Conservation (phyloP, 2,797 vertebrate genomes). For the Apodemus agrarius region DNA sequence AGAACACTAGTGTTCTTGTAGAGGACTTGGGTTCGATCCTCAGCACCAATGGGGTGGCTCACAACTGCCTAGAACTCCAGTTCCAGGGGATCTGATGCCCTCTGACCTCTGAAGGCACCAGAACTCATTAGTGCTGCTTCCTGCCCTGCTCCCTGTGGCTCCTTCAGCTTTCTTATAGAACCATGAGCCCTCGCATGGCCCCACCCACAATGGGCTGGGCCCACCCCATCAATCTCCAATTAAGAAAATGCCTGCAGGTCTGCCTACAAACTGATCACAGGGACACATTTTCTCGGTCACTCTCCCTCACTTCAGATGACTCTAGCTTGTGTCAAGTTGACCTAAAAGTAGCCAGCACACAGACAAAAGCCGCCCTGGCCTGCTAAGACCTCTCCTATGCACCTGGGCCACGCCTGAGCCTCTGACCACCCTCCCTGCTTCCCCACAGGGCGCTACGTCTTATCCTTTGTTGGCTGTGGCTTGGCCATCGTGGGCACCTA, state of each 20-base stretch:
- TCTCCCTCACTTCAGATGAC: neutral
- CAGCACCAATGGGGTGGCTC: neutral
- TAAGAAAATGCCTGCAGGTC: too few species aligned
- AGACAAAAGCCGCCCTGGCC: neutral
- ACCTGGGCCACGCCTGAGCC: neutral
- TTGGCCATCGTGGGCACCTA: slow-evolving; percentile 94
- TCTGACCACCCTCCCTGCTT: neutral
- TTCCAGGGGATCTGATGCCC: neutral
- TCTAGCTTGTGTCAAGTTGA: neutral
- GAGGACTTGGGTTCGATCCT: neutral
- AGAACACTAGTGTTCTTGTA: neutral
- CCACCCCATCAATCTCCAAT: neutral
- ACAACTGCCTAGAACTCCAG: neutral
- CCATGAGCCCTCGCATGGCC: too few species aligned
- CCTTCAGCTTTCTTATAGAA: neutral
- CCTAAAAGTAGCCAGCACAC: neutral
- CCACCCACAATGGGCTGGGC: neutral
- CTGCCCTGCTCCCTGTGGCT: neutral
- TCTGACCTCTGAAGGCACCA: neutral
- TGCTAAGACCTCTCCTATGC: too few species aligned
- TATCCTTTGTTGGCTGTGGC: slow-evolving; percentile 94
- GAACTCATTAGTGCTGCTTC: neutral
- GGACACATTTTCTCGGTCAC: neutral
- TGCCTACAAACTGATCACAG: neutral
- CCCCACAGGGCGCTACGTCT: slow-evolving; percentile 90